These are phyloP conservation scores for Timandra comae DNA, from an alignment of 2,888 invertebrate genomes.

Conservation along the genomic window DNA sequence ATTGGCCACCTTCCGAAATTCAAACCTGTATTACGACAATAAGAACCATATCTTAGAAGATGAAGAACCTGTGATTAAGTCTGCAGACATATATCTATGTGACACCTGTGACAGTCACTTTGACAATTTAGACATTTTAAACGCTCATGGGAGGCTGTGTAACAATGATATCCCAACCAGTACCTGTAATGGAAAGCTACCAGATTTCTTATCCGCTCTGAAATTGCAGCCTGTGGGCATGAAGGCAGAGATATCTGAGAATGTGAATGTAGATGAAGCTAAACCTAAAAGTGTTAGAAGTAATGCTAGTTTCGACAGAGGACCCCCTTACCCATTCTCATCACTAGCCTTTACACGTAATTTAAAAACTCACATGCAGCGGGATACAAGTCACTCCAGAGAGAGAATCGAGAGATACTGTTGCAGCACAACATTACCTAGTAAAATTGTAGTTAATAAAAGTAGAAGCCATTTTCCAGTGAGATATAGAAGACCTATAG, in stretches of 20 bases:
- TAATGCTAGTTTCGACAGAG: slow-evolving; percentile 53
- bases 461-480: slow-evolving; percentile 57
- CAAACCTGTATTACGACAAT: slow-evolving; percentile 79
- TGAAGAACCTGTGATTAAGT: slow-evolving; percentile 72
- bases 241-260: slow-evolving; percentile 18
- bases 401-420: slow-evolving; percentile 67
- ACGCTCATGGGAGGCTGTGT: slow-evolving; percentile 66
- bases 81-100: slow-evolving; percentile 83
- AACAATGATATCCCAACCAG: slow-evolving; percentile 46
- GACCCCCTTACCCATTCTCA: slow-evolving; percentile 68
- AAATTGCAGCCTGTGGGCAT: slow-evolving; percentile 44
- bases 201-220: slow-evolving; percentile 59
- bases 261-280: slow-evolving; percentile 27
- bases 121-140: slow-evolving; percentile 61
- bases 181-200: slow-evolving; percentile 42
- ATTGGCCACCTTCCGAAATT: slow-evolving; percentile 85
- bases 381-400: slow-evolving; percentile 51
- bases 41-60: slow-evolving; percentile 38
- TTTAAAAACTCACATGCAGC: slow-evolving; percentile 45
- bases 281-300: slow-evolving; percentile 50
- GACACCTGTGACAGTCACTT: slow-evolving; percentile 86
- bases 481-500: slow-evolving; percentile 61
- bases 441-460: slow-evolving; percentile 55
- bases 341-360: slow-evolving; percentile 63
- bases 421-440: slow-evolving; percentile 40